Base-by-base conservation (phyloP, 2,888 invertebrate genomes). In the Drosophila kanekoi region DNA sequence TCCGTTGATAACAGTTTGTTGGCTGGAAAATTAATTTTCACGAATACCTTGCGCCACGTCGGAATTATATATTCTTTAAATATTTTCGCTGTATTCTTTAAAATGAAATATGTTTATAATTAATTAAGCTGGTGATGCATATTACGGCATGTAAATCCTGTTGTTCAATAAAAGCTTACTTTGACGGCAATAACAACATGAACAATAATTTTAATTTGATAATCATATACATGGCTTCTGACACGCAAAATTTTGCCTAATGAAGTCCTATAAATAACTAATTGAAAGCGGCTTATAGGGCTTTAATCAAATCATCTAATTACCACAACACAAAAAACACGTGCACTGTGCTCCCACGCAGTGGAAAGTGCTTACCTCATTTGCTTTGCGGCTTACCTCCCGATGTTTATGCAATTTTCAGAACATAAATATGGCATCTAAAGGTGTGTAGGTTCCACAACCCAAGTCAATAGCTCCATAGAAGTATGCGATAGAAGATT, bases 1-100 rank as follows among this genome's bases (percentile, higher is more conserved):
- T 65, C 76, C 65, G 61, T 65, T 44, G 65, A 53, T 60, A 69
- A 37, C 62, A 67, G 60, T 72, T 65, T 62, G 52, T 38, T 63
- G 67, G 73, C 69, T 68, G 71, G 71, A 72, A 80, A 73, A 70
- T 76, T 67, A 64, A 81, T 78, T 81, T 78, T 32, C 59, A 35
- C 28, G 45, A 43, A 51, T 52, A 52, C 60, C 48, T 64, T 49
- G 14, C 10, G 3, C 10, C n/a, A n/a, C 8, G 32, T 28, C 13
- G 18, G 9, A n/a, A 32, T 53, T 48, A 28, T 14, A 14, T 41
- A 32, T 20, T 41, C 37, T 10, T 32, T 4, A 35, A 28, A 44
- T 37, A 6, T 40, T 47, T 13, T 32, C 8, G 4, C 4, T 52
- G 16, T 8, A 40, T 10, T 11, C 14, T 41, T 23, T n/a, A 3